These are phyloP conservation scores for Hesperophylax magnus DNA, from an alignment of 1,140 invertebrate genomes.

Conservation along the genomic window DNA sequence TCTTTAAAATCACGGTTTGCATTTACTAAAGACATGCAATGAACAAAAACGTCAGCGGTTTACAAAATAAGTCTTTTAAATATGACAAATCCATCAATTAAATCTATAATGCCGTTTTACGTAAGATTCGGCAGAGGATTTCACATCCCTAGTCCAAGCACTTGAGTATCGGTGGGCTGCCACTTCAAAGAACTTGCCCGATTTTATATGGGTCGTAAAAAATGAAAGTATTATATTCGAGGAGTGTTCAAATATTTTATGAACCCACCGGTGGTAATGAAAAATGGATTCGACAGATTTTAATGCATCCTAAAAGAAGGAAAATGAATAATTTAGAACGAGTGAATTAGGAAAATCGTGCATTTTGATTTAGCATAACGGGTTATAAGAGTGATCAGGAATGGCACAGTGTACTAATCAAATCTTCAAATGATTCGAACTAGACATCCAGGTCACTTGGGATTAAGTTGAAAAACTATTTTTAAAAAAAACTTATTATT, in stretches of 20 bases:
- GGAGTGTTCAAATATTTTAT: slow-evolving; percentile 34
- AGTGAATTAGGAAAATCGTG: background rate
- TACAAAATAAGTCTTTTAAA: background rate
- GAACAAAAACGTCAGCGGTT: too few relatives aligned
- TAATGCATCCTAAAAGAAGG: slow-evolving; percentile 16
- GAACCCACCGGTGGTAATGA: background rate
- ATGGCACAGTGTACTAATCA: background rate
- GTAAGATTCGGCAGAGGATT: background rate
- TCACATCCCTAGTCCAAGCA: background rate
- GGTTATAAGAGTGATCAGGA: background rate
- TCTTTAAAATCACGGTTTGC: too few relatives aligned
- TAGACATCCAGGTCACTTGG: too few relatives aligned
- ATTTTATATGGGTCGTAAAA: slow-evolving; percentile 38
- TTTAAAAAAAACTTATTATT: too few relatives aligned
- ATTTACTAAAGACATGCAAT: too few relatives aligned
- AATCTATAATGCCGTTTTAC: background rate
- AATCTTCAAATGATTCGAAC: too few relatives aligned
- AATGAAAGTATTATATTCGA: slow-evolving; percentile 40
- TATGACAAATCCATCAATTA: background rate
- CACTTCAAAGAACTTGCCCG: background rate
- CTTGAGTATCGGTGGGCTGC: background rate
- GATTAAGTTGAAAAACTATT: too few relatives aligned
- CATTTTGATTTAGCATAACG: slow-evolving; percentile 4
- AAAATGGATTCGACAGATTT: slow-evolving; percentile 41
- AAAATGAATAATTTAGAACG: slow-evolving; percentile 17